A percentile compares a stretch with the other conserved stretches of the same genome.
Conservation (phyloP, 2,797 vertebrate genomes). For the Propithecus perrieri region DNA sequence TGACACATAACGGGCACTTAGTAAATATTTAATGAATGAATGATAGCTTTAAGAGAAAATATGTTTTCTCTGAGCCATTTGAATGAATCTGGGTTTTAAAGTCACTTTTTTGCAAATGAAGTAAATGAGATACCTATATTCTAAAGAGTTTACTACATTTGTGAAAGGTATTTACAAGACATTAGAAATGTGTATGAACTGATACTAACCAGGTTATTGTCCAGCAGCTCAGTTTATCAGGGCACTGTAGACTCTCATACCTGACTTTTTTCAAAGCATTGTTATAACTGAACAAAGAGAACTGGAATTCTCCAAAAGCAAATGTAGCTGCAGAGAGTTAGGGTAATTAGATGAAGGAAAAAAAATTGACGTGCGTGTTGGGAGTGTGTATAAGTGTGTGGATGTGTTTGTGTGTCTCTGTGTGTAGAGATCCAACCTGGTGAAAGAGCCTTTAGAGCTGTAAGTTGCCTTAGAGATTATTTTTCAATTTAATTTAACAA, state of each 20-base stretch:
- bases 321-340: conserved; percentile 61
- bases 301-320: conserved; percentile 73
- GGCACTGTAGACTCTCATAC: conserved; percentile 36
- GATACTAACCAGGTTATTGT: conserved; percentile 51
- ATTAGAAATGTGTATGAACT: conserved; percentile 54
- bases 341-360: conserved; percentile 54
- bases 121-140: conserved; percentile 54
- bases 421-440: background rate
- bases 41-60: conserved; percentile 60
- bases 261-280: conserved; percentile 60
- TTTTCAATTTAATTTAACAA: conserved; percentile 77
- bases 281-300: conserved; percentile 70
- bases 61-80: conserved; percentile 11
- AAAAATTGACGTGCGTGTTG: background rate
- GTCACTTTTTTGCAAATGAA: background rate
- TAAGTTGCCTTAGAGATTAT: conserved; percentile 70
- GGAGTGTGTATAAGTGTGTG: background rate
- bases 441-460: conserved; percentile 46
- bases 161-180: conserved; percentile 59
- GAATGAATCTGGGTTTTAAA: conserved; percentile 49
- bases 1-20: background rate
- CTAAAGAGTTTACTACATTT: conserved; percentile 51
- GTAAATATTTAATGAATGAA: conserved; percentile 40
- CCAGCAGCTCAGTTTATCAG: conserved; percentile 62
- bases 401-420: background rate